Conservation (phyloP, 2,797 vertebrate genomes). For the Arctocebus calabarensis region DNA sequence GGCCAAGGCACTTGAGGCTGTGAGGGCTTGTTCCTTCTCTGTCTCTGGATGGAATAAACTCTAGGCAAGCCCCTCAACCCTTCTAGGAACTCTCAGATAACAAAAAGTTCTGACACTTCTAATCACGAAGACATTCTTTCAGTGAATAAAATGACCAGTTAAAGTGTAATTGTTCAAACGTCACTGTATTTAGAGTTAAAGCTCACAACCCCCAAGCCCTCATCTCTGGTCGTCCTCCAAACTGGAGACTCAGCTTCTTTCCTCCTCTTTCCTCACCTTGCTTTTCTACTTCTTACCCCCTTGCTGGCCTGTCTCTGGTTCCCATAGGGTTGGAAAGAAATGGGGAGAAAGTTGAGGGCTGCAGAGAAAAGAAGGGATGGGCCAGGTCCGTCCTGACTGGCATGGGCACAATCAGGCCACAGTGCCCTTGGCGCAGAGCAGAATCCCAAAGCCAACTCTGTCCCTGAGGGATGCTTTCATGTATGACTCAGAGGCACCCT, state of each 20-base stretch:
- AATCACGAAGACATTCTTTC: background rate
- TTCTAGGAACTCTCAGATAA: background rate
- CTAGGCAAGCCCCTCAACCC: background rate
- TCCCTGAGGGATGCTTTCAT: background rate
- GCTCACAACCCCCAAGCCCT: background rate
- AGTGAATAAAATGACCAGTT: background rate
- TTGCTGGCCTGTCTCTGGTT: background rate
- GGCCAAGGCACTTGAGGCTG: background rate
- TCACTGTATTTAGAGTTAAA: background rate
- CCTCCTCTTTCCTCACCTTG: background rate
- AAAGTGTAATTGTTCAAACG: background rate
- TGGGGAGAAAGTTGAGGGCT: background rate
- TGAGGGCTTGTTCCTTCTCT: background rate
- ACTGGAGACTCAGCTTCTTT: background rate
- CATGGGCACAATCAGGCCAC: background rate
- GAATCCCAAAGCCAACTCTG: background rate
- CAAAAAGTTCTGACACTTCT: background rate
- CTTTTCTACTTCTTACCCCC: background rate
- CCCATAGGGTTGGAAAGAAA: background rate
- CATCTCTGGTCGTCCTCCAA: background rate
- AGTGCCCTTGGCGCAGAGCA: background rate
- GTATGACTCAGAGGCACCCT: background rate
- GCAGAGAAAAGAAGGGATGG: background rate
- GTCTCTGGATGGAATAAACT: background rate
- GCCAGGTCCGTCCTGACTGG: background rate